Base-by-base conservation (phyloP, 2,113 vertebrate genomes). In the Acanthochromis polyacanthus region DNA sequence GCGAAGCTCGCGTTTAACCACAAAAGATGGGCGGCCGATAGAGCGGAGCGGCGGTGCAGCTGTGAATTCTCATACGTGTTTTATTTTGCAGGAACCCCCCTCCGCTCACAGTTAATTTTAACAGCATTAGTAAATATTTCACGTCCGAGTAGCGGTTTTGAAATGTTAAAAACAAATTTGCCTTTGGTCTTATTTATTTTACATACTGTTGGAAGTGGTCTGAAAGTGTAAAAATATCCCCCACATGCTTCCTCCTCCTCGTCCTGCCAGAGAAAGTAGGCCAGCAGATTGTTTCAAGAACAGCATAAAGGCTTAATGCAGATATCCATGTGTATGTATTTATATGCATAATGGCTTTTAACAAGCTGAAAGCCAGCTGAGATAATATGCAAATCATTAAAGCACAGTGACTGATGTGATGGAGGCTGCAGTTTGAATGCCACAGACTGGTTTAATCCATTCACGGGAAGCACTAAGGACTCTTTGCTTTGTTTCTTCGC, bases 221-320 rank as follows among this genome's bases (percentile, higher is more conserved):
- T 75, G 63, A 10, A 19, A 64, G 69, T 71, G 9, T 86, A 86
- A 89, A 88, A 85, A 87, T 85, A 87, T 75, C 73, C 83, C 43
- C 50, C 80, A 38, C 76, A 67, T 36, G 64, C 78, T 67, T 59
- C 71, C 68, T 81, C 53, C 65, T 87, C 69, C 36, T 84, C 71
- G 46, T 84, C 70, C 75, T 69, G 46, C 71, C 74, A 62, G 5
- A 60, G 87, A 84, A 89, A 88, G 64, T 88, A 86, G 89, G 91
- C 63, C 91, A 91, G 53, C 64, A 80, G 76, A 75, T 72, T 72
- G 83, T 70, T 83, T 68, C 69, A 28, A 69, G 65, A 75, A 30
- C 55, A 55, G 69, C 71, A 67, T 52, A 45, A 58, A 71, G 75
- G 56, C 81, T 81, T 58, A 79, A 74, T 78, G 80, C 80, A 53